These are phyloP conservation scores for Centropyge bicolor DNA, from an alignment of 2,797 vertebrate species.

Conservation along the genomic window DNA sequence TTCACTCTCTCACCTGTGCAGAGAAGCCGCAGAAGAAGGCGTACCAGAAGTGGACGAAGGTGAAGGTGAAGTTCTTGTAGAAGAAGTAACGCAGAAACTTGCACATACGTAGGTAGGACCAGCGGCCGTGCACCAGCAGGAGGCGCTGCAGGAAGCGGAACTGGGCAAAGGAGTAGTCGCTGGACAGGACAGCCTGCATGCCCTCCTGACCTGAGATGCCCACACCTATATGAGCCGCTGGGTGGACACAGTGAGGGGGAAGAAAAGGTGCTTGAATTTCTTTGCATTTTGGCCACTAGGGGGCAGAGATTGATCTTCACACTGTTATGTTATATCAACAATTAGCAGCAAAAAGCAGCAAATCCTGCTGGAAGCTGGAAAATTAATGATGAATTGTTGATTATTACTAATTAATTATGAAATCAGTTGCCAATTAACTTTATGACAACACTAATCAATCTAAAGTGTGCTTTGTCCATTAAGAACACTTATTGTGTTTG, in stretches of 20 bases:
- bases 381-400: too few species aligned
- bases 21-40: slow-evolving; percentile 97
- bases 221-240: slow-evolving; percentile 95
- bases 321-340: background rate
- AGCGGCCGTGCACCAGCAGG: slow-evolving; percentile 94
- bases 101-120: slow-evolving; percentile 98
- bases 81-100: slow-evolving; percentile 98
- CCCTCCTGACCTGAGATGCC: slow-evolving; percentile 96
- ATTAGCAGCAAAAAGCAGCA: background rate
- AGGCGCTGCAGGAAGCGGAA: slow-evolving; percentile 95
- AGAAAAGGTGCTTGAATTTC: background rate
- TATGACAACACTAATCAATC: too few species aligned
- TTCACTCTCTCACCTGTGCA: slow-evolving; percentile 89
- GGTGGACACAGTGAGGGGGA: background rate
- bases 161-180: slow-evolving; percentile 95
- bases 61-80: slow-evolving; percentile 99
- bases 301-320: background rate
- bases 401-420: too few species aligned
- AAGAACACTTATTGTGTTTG: background rate
- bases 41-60: slow-evolving; percentile 96
- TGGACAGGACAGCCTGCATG: slow-evolving; percentile 95
- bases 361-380: too few species aligned
- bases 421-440: background rate
- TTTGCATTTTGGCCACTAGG: background rate
- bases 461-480: background rate